Percentiles rank a stretch among this genome's conserved stretches.
These are phyloP conservation scores for Leptonema lineaticorne DNA, from an alignment of 1,140 invertebrate species.

Conservation along the genomic window DNA sequence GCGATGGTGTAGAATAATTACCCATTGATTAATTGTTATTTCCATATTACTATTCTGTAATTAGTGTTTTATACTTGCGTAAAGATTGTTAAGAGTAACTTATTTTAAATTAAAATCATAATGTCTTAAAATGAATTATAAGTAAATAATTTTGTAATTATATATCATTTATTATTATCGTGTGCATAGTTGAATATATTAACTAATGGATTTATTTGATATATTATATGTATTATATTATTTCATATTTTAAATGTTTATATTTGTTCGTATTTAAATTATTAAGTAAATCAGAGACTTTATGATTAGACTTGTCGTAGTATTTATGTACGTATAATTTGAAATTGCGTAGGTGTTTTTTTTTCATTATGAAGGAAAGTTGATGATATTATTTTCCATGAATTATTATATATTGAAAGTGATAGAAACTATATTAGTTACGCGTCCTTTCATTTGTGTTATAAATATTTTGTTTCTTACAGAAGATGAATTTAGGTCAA, in stretches of 20 bases:
- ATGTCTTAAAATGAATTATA: neutral
- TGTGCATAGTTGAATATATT: neutral
- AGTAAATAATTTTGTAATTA: neutral
- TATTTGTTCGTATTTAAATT: conserved; percentile 27
- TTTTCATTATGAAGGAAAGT: neutral
- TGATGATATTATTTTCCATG: conserved; percentile 2
- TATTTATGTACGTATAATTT: conserved; percentile 15
- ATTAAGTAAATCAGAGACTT: conserved; percentile 22
- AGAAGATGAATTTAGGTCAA: conserved; percentile 7
- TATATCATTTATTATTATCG: neutral
- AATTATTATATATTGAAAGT: neutral
- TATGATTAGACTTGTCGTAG: conserved; percentile 5
- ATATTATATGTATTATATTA: conserved; percentile 21
- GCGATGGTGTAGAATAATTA: neutral
- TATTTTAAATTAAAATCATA: neutral
- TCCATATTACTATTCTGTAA: conserved; percentile 3
- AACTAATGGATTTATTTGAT: conserved; percentile 7
- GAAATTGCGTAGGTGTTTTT: conserved; percentile 1
- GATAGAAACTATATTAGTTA: conserved; percentile 26
- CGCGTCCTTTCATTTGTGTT: conserved; percentile 17
- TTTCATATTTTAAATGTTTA: conserved; percentile 29
- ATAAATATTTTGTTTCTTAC: neutral
- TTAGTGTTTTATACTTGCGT: neutral
- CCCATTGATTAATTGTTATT: neutral
- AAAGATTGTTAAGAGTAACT: neutral